Conservation (phyloP, 2,797 vertebrate genomes). For the Tiaroga cobitis region DNA sequence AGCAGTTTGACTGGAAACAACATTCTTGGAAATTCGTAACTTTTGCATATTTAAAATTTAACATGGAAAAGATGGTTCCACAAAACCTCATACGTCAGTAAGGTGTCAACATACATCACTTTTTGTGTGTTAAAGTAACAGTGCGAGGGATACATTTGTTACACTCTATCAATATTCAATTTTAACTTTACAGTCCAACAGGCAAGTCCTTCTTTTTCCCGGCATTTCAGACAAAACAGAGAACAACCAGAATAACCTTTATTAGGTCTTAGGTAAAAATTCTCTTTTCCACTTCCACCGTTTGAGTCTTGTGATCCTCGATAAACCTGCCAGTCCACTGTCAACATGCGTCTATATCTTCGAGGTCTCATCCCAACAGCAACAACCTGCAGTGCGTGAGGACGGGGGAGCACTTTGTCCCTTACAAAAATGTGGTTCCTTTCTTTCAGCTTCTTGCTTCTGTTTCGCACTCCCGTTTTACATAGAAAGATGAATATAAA, state of each 20-base stretch:
- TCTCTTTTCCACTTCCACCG: conserved; percentile 35
- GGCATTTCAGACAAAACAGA: conserved; percentile 49
- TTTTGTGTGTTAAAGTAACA: conserved; percentile 54
- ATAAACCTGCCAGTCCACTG: conserved; percentile 6
- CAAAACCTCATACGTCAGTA: conserved; percentile 57
- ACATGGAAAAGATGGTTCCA: conserved; percentile 59
- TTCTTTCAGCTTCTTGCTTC: conserved; percentile 45
- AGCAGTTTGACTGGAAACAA: conserved; percentile 37
- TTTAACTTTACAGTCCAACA: conserved; percentile 57
- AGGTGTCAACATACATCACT: conserved; percentile 60
- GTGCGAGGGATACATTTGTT: conserved; percentile 61
- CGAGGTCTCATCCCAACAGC: conserved; percentile 44
- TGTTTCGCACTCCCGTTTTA: conserved; percentile 47
- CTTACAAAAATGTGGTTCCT: conserved; percentile 42
- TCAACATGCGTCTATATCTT: conserved; percentile 51
- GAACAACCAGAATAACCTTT: conserved; percentile 44
- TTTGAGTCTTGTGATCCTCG: conserved; percentile 47
- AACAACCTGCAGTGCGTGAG: conserved; percentile 46
- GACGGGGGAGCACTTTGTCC: conserved; percentile 52
- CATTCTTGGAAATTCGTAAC: conserved; percentile 40
- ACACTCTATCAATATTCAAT: conserved; percentile 61
- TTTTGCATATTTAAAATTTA: conserved; percentile 53
- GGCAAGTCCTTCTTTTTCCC: conserved; percentile 49
- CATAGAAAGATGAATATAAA: conserved; percentile 62
- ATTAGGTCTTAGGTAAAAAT: conserved; percentile 40